A percentile compares a stretch with the other conserved stretches of the same genome.
These are phyloP conservation scores for Porites australiensis DNA, from an alignment of 64 coral and sea anemone species.

Conservation along the genomic window DNA sequence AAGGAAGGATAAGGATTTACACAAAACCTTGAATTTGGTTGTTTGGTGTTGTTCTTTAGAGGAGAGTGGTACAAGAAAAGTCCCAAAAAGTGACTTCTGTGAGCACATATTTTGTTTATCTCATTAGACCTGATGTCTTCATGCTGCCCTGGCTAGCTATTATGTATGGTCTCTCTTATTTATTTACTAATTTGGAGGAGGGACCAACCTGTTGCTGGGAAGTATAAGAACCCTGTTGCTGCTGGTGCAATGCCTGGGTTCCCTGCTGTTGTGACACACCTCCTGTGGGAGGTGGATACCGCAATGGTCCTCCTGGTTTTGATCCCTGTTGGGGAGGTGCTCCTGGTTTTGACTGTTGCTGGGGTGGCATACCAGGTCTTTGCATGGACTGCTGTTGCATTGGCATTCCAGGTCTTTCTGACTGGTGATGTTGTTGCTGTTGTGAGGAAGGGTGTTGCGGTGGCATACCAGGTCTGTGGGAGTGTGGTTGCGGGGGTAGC, in stretches of 20 bases:
- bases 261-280: background rate
- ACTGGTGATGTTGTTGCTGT: constrained; percentile 26
- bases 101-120: no score
- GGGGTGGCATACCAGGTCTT: constrained; percentile 47
- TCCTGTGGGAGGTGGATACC: background rate
- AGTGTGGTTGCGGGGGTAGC: background rate
- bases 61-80: background rate
- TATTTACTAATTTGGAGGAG: background rate
- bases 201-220: constrained; percentile 41
- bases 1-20: no score
- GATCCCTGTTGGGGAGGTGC: constrained; percentile 25
- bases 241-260: background rate
- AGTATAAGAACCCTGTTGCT: background rate
- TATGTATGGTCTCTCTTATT: no score
- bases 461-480: background rate
- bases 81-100: no score
- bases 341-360: constrained; percentile 32
- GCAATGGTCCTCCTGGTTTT: background rate
- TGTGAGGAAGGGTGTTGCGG: background rate
- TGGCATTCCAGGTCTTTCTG: background rate
- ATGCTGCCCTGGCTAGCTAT: no score
- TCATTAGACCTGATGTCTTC: no score
- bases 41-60: background rate
- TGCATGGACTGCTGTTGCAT: background rate
- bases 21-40: no score